Conservation (phyloP, 2,888 invertebrate genomes). For the Pyrrhia umbra region DNA sequence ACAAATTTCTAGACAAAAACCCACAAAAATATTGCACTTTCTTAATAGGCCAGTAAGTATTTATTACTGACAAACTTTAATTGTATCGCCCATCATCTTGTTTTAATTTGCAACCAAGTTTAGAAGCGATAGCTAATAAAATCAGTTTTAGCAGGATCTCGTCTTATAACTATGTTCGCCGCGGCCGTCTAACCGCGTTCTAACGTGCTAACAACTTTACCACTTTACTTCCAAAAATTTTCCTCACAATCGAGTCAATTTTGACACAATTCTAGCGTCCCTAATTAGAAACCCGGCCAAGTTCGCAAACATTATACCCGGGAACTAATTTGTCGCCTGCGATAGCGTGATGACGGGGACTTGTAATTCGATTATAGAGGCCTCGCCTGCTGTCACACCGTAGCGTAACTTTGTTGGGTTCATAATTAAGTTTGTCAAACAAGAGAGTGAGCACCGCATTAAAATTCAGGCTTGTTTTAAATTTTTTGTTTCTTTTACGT, state of each 20-base stretch:
- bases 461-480: constrained; percentile 41
- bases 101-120: background rate
- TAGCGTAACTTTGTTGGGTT: constrained; percentile 52
- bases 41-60: no score
- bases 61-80: no score
- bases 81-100: no score
- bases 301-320: constrained; percentile 72
- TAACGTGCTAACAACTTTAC: background rate
- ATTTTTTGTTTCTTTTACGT: constrained; percentile 19
- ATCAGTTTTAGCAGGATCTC: background rate
- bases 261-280: constrained; percentile 64
- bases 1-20: no score
- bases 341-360: constrained; percentile 60
- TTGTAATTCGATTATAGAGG: constrained; percentile 66
- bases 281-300: constrained; percentile 69
- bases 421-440: constrained; percentile 50
- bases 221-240: constrained; percentile 16
- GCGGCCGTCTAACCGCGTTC: no score
- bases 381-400: constrained; percentile 50
- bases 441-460: constrained; percentile 38
- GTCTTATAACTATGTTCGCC: background rate
- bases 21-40: no score
- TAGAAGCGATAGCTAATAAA: background rate
- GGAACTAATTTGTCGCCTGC: constrained; percentile 64
- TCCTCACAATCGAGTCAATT: constrained; percentile 65